Evolutionary conservation across 2,797 vertebrate genomes (phyloP), one percentile per base, ranked within the genome.

Genomic region (Typhlichthys eigenmanni): DNA sequence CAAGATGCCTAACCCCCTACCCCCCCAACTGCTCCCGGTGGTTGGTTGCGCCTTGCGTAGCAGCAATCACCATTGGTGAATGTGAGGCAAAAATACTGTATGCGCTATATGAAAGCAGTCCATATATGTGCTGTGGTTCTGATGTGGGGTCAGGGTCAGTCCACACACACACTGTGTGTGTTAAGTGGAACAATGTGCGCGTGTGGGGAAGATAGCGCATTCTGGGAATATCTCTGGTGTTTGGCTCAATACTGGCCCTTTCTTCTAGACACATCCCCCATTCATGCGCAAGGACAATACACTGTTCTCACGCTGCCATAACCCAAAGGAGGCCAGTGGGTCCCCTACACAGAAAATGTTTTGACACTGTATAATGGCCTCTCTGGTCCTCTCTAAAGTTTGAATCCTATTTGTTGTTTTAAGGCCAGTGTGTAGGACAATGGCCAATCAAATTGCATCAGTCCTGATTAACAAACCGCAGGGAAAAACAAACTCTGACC

Each of bases 281-380:
- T 92, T 93, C 88, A 93, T 92, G 75, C 29, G 0, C 69, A 57
- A 81, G 74, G 82, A 93, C 92, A 93, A 92, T 92, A 91, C 85
- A 5, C 69, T 72, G 80, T 86, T 89, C 87, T 91, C 81, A 83
- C 51, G 69, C 71, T 63, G 69, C 66, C 65, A 73, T 64, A 62
- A 66, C 72, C 67, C 74, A 82, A 83, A 84, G 66, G 75, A 80
- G 68, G 72, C 59, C 60, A 60, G 12, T 59, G 59, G 61, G 59
- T 47, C 70, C 46, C 47, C 62, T 63, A 45, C 72, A 75, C 68
- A 48, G 29, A 82, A 80, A 82, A 72, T 65, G 62, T 80, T 82
- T 81, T 68, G 68, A 78, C 12, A 48, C 47, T 13, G 47, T 79
- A 72, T 65, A 64, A 72, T 62, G 68, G 69, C 34, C 58, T 79